Base-by-base conservation (phyloP, 2,888 invertebrate species). In the Protonemura montana region DNA sequence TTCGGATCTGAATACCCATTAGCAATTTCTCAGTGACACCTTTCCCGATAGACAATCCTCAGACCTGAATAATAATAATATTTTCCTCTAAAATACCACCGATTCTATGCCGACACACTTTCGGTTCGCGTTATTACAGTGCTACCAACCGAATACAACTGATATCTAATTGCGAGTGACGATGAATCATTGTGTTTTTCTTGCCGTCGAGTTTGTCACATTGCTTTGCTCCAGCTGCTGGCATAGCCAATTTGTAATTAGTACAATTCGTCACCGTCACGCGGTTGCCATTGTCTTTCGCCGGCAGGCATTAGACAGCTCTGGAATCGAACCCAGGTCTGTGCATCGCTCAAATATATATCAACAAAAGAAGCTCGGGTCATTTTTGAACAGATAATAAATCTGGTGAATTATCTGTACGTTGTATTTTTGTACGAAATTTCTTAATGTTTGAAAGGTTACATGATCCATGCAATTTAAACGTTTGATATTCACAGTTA, bases 131-230 rank as follows among this genome's bases (percentile, higher is more conserved):
- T 21, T 21, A 21, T 59, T 6, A 6, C 59, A 27, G 6, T 26
- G 78, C 28, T 78, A 78, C 78, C 78, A 78, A 78, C 78, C 5
- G 5, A 25, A 77, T n/a, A 78, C 16, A 78, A 27, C 28, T 78
- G n/a, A 78, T 78, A 78, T 78, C 78, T n/a, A 78, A 83, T 83
- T 41, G 41, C 30, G 0, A 26, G 42, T 0, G 6, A 35, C 41
- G 21, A 83, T 83, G 82, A 83, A 83, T 83, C 82, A 83, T 13
- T 29, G 82, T 41, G 82, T 83, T 83, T 78, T 83, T 83, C 82
- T 26, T n/a, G n/a, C 42, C 42, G 82, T 83, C 82, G 42, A 41
- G 82, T 83, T 83, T 83, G 82, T 83, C 82, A 83, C 82, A 42
- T 30, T 35, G 82, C 78, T 78, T 30, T 83, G 82, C 41, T 83